phyloP scores from a whole-genome alignment of 1,140 invertebrate genomes.

The Drosophila serrata region DNA sequence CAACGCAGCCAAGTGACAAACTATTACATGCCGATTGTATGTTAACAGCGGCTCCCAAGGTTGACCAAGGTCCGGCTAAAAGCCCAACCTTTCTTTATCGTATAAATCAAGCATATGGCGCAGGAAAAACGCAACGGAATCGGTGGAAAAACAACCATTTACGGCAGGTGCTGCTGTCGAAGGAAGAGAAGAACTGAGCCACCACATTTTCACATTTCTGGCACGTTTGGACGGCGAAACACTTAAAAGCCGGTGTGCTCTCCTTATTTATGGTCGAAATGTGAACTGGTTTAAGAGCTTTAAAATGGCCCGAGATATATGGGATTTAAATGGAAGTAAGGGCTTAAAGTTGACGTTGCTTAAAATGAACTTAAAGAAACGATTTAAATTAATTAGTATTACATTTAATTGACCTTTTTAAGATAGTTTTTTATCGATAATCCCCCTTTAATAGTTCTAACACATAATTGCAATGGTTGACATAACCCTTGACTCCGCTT shows the following conservation, averaged over 20 bases:
- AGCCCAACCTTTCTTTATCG: constrained; percentile 25
- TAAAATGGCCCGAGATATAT: constrained; percentile 16
- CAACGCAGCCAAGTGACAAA: constrained; percentile 50
- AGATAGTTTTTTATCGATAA: too few species aligned
- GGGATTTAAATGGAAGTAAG: background rate
- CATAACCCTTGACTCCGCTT: background rate
- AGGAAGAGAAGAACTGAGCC: background rate
- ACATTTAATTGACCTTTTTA: too few species aligned
- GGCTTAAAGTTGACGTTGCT: background rate
- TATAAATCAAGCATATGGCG: constrained; percentile 64
- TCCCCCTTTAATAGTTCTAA: background rate
- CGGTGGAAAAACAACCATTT: constrained; percentile 36
- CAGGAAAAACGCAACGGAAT: background rate
- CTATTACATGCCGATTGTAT: constrained; percentile 68
- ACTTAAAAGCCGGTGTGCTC: constrained; percentile 55
- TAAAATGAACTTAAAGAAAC: background rate
- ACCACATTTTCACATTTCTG: constrained; percentile 42
- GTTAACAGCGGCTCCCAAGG: constrained; percentile 42
- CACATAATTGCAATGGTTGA: background rate
- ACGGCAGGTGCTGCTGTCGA: constrained; percentile 49
- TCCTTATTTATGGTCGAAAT: constrained; percentile 65
- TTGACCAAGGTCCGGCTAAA: constrained; percentile 13
- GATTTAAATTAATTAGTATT: background rate
- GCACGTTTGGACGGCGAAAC: constrained; percentile 53
- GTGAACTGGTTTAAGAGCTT: constrained; percentile 59